Evolutionary conservation across 2,797 vertebrate genomes (phyloP).

Genomic region (Notolepis coatsorum): DNA sequence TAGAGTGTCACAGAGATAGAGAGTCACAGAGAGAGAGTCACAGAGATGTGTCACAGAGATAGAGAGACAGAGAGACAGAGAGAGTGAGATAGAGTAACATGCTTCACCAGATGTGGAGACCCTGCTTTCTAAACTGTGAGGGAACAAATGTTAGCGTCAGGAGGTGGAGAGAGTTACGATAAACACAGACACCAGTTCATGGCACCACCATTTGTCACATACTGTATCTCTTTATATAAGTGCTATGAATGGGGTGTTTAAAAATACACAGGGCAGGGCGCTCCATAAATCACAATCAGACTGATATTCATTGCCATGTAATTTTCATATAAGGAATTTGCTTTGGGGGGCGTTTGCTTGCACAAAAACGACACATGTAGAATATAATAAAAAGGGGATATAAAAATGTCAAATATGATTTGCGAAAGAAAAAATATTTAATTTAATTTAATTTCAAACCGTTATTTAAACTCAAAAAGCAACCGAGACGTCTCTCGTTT

Average conservation of each 20-base stretch:
- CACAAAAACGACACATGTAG: too few species aligned
- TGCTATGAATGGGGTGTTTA: neutral
- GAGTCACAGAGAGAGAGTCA: too few species aligned
- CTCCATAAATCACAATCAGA: neutral
- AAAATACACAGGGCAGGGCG: neutral
- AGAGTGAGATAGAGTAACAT: neutral
- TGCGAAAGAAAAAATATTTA: too few species aligned
- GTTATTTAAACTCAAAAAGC: too few species aligned
- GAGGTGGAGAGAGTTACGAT: neutral
- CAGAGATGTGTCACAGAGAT: too few species aligned
- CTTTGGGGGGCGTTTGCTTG: too few species aligned
- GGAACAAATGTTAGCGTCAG: neutral
- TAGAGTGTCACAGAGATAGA: too few species aligned
- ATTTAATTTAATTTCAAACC: too few species aligned
- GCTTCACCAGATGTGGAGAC: neutral
- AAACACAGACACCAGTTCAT: constrained; percentile 1
- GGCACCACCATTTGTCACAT: neutral
- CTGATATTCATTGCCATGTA: neutral
- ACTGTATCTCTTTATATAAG: neutral
- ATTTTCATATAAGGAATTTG: too few species aligned
- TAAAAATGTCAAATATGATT: too few species aligned
- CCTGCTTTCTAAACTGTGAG: neutral
- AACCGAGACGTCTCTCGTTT: too few species aligned
- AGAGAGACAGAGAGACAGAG: neutral
- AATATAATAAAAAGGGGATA: too few species aligned